phyloP scores from a whole-genome alignment of 2,797 vertebrate genomes.

The Spheniscus humboldti region DNA sequence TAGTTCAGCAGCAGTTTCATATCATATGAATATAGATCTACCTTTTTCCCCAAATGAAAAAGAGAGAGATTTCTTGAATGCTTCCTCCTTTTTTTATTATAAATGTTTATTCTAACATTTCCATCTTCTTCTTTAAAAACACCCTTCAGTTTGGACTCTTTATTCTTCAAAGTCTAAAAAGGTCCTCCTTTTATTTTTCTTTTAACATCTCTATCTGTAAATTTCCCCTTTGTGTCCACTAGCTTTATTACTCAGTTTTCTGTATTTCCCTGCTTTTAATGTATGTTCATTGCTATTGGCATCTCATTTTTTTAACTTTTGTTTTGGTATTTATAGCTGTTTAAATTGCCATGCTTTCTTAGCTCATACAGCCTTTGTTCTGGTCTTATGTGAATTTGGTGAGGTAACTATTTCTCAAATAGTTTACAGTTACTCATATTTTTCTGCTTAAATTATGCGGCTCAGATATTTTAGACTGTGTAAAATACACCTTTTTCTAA shows the following conservation, averaged over 20 bases:
- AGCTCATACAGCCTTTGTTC: neutral
- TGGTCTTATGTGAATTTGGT: neutral
- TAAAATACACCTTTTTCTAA: neutral
- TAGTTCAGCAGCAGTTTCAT: neutral
- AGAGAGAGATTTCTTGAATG: neutral
- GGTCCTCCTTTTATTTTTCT: neutral
- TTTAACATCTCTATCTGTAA: neutral
- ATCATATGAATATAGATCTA: neutral
- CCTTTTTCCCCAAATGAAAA: neutral
- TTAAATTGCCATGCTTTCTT: neutral
- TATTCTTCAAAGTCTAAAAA: neutral
- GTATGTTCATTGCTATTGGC: neutral
- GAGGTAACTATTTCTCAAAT: neutral
- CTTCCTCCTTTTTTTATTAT: neutral
- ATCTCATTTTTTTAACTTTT: neutral
- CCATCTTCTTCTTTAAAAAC: neutral
- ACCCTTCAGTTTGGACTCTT: accelerated
- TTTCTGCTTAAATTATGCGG: neutral
- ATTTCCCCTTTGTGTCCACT: neutral
- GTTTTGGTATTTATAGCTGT: neutral
- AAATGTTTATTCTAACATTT: neutral
- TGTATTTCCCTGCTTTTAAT: neutral
- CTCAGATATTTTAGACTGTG: neutral
- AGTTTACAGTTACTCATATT: neutral
- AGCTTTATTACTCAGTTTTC: neutral